phyloP scores from a whole-genome alignment of 2,797 vertebrate species.

The Lagocephalus sceleratus region DNA sequence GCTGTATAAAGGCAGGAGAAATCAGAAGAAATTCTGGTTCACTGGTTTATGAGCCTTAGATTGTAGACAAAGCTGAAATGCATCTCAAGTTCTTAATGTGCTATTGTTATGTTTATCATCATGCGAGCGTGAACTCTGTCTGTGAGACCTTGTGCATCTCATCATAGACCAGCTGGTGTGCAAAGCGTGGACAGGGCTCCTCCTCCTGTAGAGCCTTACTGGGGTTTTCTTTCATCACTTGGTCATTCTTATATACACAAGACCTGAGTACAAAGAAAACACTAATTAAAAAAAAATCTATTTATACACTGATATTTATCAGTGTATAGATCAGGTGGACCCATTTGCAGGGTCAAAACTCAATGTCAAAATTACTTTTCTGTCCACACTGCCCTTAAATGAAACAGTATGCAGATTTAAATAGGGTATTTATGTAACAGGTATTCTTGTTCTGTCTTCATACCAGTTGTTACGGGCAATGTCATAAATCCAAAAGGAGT shows the following conservation, averaged over 20 bases:
- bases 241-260: conserved; percentile 94
- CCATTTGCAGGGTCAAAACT: too few relatives aligned
- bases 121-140: conserved; percentile 1
- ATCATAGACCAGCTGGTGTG: conserved; percentile 97
- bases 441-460: conserved; percentile 9
- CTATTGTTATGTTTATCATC: background rate
- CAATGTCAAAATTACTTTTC: too few relatives aligned
- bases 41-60: too few relatives aligned
- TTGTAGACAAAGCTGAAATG: conserved; percentile 1
- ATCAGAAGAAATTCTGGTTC: background rate
- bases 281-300: conserved; percentile 4
- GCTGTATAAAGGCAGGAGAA: background rate
- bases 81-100: background rate
- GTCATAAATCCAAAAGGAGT: conserved; percentile 99
- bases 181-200: conserved; percentile 96
- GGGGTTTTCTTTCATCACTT: conserved; percentile 93
- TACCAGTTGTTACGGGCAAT: conserved; percentile 98
- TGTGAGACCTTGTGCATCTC: conserved; percentile 92
- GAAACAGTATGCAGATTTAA: too few relatives aligned
- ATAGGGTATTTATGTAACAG: background rate
- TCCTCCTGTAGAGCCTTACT: conserved; percentile 94
- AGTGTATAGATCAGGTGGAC: background rate
- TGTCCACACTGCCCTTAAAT: too few relatives aligned
- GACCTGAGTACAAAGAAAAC: conserved; percentile 56
- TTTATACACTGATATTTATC: background rate